A percentile compares a stretch with the other conserved stretches of the same genome.
Conservation (phyloP, 2,888 invertebrate genomes). For the Shargacucullia verbasci region DNA sequence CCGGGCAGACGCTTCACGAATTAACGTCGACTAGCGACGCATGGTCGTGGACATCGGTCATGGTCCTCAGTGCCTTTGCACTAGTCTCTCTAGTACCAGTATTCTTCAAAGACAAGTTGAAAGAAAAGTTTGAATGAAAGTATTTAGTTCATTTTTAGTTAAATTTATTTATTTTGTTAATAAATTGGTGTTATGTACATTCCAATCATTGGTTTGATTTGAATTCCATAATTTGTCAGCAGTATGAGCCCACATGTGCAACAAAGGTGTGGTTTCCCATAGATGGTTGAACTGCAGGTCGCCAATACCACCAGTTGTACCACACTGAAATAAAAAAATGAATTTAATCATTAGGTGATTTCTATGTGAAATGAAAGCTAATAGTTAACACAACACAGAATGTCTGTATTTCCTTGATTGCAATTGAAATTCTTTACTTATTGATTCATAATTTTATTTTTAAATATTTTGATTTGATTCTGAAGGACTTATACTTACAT, state of each 20-base stretch:
- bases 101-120: conserved; percentile 93
- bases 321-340: conserved; percentile 88
- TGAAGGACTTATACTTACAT: conserved; percentile 88
- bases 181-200: conserved; percentile 80
- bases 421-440: no score
- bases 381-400: no score
- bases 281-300: conserved; percentile 90
- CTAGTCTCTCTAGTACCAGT: conserved; percentile 96
- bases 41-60: conserved; percentile 96
- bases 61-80: conserved; percentile 94
- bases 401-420: no score
- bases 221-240: conserved; percentile 76
- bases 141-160: conserved; percentile 67
- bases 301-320: conserved; percentile 96
- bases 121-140: conserved; percentile 92
- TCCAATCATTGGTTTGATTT: conserved; percentile 61
- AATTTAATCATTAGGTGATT: no score
- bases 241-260: conserved; percentile 92
- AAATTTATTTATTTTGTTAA: conserved; percentile 73
- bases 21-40: conserved; percentile 96
- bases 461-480: background rate
- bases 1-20: conserved; percentile 98
- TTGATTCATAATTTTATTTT: no score
- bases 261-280: conserved; percentile 90
- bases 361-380: no score